Base-by-base conservation (phyloP, 2,113 vertebrate species). In the Synodontis membranacea region DNA sequence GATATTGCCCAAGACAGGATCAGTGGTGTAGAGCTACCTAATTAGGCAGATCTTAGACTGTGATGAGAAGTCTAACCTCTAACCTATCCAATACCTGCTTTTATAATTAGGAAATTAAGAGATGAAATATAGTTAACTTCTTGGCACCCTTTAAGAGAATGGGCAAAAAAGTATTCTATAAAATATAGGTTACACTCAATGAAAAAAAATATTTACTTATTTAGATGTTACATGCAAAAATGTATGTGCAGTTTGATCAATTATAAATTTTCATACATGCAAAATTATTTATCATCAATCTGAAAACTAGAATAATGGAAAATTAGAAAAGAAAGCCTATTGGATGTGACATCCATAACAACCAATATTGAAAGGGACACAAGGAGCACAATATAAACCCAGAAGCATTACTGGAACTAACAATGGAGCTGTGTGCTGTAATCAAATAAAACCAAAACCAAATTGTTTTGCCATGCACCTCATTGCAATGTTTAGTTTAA, bases 1-100 rank as follows among this genome's bases (percentile, higher is more conserved):
- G 80, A 72, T 84, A 84, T 86, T 84, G 64, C 42, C 84, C 80
- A 82, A 44, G 85, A 76, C 72, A 50, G n/a, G 60, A 72, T 56
- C 86, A 84, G 70, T 70, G 15, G 37, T 39, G 50, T 50, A 75
- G 42, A 25, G 44, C 76, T 60, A 14, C 34, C 14, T 81, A 86
- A 86, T 84, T 84, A 80, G 82, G 52, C 85, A 80, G 81, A 44
- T 19, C 50, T 25, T 64, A 70, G 54, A 80, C 81, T 82, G 48
- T 84, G 68, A 87, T 68, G 54, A 50, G 42, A 50, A 31, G 4
- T 60, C 68, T 50, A 48, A 85, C 72, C 74, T 85, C 39, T 85
- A 76, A 62, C 74, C 56, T 85, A 8, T 66, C 58, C 44, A 50
- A 14, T 81, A 81, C 48, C 64, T 72, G 78, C 31, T 70, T 4